Conservation (phyloP, 2,888 invertebrate species). For the Entomobrya proxima region DNA sequence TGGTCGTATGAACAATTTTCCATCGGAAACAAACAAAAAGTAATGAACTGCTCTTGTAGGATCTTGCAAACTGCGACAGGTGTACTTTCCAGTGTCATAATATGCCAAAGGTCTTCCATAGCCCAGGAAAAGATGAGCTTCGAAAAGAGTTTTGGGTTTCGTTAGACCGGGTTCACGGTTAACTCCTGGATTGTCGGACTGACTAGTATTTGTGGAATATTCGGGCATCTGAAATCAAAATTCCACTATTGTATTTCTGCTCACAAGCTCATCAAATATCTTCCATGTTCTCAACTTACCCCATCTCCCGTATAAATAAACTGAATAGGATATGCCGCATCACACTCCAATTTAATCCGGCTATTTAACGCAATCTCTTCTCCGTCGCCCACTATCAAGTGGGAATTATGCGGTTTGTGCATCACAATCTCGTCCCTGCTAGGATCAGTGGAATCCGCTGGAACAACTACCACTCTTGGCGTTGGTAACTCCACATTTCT, state of each 20-base stretch:
- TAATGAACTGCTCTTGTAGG: constrained; percentile 47
- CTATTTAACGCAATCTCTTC: constrained; percentile 67
- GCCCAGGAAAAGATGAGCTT: constrained; percentile 64
- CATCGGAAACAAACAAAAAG: constrained; percentile 51
- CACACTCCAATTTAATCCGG: constrained; percentile 68
- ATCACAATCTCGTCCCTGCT: constrained; percentile 53
- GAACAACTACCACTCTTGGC: constrained; percentile 17
- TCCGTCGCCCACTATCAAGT: constrained; percentile 71
- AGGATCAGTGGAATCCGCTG: constrained; percentile 21
- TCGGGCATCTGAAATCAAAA: constrained; percentile 64
- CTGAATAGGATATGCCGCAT: constrained; percentile 70
- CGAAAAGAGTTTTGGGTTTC: constrained; percentile 48
- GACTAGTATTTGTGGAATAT: constrained; percentile 68
- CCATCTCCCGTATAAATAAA: constrained; percentile 70
- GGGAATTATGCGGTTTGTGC: constrained; percentile 68
- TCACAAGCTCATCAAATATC: background rate
- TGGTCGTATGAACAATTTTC: constrained; percentile 64
- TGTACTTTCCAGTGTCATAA: constrained; percentile 72
- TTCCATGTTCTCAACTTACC: constrained; percentile 26
- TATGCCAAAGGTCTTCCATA: constrained; percentile 49
- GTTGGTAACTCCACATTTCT: constrained; percentile 46
- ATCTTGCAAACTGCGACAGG: constrained; percentile 72
- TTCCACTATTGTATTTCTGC: background rate
- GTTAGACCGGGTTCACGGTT: background rate
- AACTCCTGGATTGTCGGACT: constrained; percentile 21